phyloP scores from a whole-genome alignment of 1,140 invertebrate genomes.

The Procambarus virginalis region DNA sequence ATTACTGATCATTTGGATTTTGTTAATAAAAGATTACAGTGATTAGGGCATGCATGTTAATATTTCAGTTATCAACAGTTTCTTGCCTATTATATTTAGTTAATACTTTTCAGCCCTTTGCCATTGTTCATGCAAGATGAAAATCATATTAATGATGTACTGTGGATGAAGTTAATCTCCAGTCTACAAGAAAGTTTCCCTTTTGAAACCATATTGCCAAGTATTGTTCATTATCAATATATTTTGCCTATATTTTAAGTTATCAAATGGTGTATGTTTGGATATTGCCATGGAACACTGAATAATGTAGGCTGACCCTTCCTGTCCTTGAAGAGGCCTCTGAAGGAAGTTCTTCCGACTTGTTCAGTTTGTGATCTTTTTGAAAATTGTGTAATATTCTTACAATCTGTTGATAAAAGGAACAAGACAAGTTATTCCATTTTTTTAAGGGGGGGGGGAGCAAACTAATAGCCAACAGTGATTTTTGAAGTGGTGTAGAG shows the following conservation, averaged over 20 bases:
- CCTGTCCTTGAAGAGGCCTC: neutral
- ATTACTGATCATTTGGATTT: neutral
- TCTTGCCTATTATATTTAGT: neutral
- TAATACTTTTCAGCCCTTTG: neutral
- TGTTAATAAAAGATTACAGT: too few species aligned
- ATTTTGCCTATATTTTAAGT: neutral
- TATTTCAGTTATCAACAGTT: neutral
- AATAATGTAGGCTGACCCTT: neutral
- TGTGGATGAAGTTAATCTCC: neutral
- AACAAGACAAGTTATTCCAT: too few species aligned
- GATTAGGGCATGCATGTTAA: neutral
- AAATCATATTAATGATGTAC: neutral
- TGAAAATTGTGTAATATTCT: too few species aligned
- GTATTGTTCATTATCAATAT: neutral
- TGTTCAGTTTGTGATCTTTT: neutral
- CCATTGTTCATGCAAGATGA: too few species aligned
- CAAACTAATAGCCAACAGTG: neutral
- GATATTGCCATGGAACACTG: neutral
- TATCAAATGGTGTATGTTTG: neutral
- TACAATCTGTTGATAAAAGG: too few species aligned
- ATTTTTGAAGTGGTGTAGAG: neutral
- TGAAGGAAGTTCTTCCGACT: neutral
- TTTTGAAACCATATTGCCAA: neutral
- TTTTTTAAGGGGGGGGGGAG: too few species aligned
- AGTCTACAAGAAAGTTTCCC: neutral